Base-by-base conservation (phyloP, 1,140 invertebrate species). In the Diabrotica undecimpunctata region DNA sequence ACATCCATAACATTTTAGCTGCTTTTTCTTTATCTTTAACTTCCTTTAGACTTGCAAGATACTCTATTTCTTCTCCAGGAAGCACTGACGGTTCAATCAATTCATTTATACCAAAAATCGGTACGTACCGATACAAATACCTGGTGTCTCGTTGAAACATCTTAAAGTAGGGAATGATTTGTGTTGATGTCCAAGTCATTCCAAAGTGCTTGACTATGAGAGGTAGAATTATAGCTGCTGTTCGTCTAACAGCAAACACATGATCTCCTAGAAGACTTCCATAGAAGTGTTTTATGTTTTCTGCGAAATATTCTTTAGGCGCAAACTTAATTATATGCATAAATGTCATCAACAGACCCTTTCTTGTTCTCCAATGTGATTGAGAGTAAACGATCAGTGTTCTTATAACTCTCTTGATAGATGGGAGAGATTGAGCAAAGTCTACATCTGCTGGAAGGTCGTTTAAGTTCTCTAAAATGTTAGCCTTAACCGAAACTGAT, bases 61-160 rank as follows among this genome's bases (percentile, higher is more conserved):
- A 70, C 10, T 61, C 64, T 12, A 38, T 56, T 39, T 61, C 55
- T 25, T 39, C 38, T 5, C 39, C 55, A 5, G 14, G 10, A 13
- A 51, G 67, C 13, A 77, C 55, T 41, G 67, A 72, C 3, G 77
- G 74, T 4, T 62, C 25, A 8, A 78, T 59, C 51, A 78, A 56
- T 67, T 78, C 77, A 46, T 72, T 70, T 10, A 78, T 76, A 7
- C 70, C 68, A 59, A 75, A 78, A 8, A 78, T 56, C 12, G 72
- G 59, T 0, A 74, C 64, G 54, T 71, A 74, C 41, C 75, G 66
- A 35, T 75, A 72, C 5, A 76, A 61, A 55, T 76, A 77, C 13
- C 67, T 55, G 0, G 41, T 62, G 50, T 76, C 69, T 35, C 68
- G 65, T 0, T 68, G 61, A 54, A 75, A 74, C 12, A 60, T 65